Base-by-base conservation (phyloP, 2,888 invertebrate species). In the Nyleta sp. region DNA sequence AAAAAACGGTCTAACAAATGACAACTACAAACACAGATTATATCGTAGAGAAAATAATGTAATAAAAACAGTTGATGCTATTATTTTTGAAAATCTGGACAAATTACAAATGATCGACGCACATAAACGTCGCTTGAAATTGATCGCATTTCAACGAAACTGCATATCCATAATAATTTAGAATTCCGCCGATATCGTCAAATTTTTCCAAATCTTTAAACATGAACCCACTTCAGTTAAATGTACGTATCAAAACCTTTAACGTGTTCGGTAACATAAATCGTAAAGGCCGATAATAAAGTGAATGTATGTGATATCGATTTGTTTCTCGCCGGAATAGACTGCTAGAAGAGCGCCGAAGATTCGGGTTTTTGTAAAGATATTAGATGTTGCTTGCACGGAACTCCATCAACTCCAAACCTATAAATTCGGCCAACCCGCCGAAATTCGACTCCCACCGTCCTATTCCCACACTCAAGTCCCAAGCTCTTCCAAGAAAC, bases 331-430 rank as follows among this genome's bases (percentile, higher is more conserved):
- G 38, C 18, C 22, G 60, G 24, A 70, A 65, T 60, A 74, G 60
- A 74, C 71, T 64, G 68, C 68, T 33, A 40, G 59, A 48, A 46
- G 71, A 55, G 78, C 78, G 80, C 79, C 76, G 78, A 83, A 83
- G 84, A 84, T 81, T 81, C 82, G 81, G 80, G 82, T 82, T 81
- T 83, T 80, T 83, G 85, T 87, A 86, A 87, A 87, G 88, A 89
- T 89, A 89, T 90, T 89, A 88, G 87, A 85, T 84, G 84, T 84
- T 81, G 85, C 74, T 83, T 85, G 87, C 89, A 89, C 85, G 88
- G 83, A 89, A 90, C 85, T 87, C 89, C 89, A 90, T 90, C 90
- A 89, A 85, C 85, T 77, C 78, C 80, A 75, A 76, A 83, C 85
- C 88, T 88, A 87, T 90, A 90, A 90, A 90, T 90, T 89, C 86